Percentiles rank a stretch among this genome's conserved stretches.
These are phyloP conservation scores for Noctua comes DNA, from an alignment of 2,888 invertebrate species.

Conservation along the genomic window DNA sequence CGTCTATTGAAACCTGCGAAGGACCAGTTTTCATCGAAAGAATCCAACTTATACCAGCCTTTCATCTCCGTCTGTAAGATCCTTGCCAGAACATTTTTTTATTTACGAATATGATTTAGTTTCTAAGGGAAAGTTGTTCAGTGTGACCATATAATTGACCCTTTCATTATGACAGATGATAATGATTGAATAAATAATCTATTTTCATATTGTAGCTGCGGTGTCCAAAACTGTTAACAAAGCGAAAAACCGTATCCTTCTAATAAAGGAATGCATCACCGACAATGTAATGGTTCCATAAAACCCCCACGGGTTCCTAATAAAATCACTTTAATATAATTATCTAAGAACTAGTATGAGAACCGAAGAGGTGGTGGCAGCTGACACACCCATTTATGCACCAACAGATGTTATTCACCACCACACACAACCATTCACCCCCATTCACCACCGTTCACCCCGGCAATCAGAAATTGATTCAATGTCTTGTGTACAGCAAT, in stretches of 20 bases:
- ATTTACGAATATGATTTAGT: no score
- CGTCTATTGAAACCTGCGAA: no score
- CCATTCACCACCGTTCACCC: not conserved
- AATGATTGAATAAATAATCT: not conserved
- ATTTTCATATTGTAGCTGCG: not conserved
- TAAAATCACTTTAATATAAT: slow-evolving; percentile 38
- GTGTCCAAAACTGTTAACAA: not conserved
- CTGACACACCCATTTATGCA: slow-evolving; percentile 41
- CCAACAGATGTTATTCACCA: not conserved
- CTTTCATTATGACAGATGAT: no score
- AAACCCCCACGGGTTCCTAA: not conserved
- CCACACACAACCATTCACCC: slow-evolving; percentile 1
- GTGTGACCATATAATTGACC: no score
- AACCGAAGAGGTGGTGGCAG: slow-evolving; percentile 33
- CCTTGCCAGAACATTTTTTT: no score
- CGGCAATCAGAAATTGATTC: slow-evolving; percentile 46
- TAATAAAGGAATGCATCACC: no score
- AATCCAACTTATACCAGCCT: no score
- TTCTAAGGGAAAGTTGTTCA: no score
- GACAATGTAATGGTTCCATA: slow-evolving; percentile 2
- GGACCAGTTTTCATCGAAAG: no score
- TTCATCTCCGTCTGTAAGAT: no score
- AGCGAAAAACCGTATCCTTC: no score
- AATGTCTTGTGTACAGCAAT: slow-evolving; percentile 18
- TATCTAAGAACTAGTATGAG: slow-evolving; percentile 38